These are phyloP conservation scores for Hirtodrosophila trivittata DNA, from an alignment of 2,888 invertebrate species.

Conservation along the genomic window DNA sequence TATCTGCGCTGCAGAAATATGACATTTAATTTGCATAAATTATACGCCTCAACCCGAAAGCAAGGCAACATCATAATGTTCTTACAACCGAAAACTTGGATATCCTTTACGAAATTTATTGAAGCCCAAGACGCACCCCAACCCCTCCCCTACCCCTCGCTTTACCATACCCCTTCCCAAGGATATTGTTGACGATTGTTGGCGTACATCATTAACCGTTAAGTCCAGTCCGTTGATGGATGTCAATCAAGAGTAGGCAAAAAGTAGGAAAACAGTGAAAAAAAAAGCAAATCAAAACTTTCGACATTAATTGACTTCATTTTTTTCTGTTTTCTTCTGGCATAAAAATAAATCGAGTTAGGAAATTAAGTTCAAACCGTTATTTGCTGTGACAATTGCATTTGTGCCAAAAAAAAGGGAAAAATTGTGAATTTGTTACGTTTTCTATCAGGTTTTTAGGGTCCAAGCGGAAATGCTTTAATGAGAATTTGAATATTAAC, in stretches of 20 bases:
- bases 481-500: too few species aligned
- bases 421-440: too few species aligned
- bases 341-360: constrained; percentile 45
- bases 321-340: constrained; percentile 37
- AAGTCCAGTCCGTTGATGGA: constrained; percentile 31
- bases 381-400: constrained; percentile 1
- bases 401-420: background rate
- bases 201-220: constrained; percentile 33
- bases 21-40: constrained; percentile 69
- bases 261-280: constrained; percentile 2
- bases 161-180: background rate
- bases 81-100: background rate
- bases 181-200: constrained; percentile 1
- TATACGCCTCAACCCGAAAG: constrained; percentile 22
- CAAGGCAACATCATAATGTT: background rate
- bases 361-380: constrained; percentile 50
- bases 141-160: background rate
- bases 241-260: constrained; percentile 37
- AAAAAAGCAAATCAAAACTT: constrained; percentile 55
- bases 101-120: too few species aligned
- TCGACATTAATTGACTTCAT: constrained; percentile 60
- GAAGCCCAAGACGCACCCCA: background rate
- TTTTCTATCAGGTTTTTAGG: too few species aligned
- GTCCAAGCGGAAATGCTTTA: too few species aligned
- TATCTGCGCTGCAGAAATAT: constrained; percentile 50